A percentile compares a stretch with the other conserved stretches of the same genome.
Evolutionary conservation across 2,797 vertebrate species (phyloP).

Genomic region (Sus cebifrons): DNA sequence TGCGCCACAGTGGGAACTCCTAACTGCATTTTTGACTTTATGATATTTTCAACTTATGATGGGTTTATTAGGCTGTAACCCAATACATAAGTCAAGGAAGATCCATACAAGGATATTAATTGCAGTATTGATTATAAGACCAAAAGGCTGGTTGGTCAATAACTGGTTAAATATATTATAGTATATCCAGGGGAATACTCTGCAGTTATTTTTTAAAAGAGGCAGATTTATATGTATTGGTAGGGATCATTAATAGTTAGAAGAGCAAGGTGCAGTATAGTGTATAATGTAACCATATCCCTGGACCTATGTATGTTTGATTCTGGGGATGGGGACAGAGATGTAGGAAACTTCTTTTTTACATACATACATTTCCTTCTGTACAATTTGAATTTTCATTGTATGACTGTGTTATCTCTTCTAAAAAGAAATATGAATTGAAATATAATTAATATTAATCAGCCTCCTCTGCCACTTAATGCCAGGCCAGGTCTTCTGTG

Average conservation of each 20-base stretch:
- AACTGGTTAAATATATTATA: neutral
- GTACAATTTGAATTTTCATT: slow-evolving; percentile 42
- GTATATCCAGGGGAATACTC: neutral
- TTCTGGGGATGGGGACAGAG: slow-evolving; percentile 30
- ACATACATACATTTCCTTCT: neutral
- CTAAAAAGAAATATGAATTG: slow-evolving; percentile 59
- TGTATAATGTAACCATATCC: slow-evolving; percentile 9
- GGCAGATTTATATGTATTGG: neutral
- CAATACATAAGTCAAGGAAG: neutral
- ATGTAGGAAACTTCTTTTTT: slow-evolving; percentile 52
- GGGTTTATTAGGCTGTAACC: neutral
- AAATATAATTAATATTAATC: slow-evolving; percentile 33
- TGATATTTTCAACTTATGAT: neutral
- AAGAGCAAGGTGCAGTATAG: neutral
- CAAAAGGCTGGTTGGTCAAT: slow-evolving; percentile 9
- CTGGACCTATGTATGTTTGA: neutral
- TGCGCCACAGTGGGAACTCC: too few species aligned
- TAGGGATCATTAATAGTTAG: slow-evolving; percentile 1
- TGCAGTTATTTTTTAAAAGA: slow-evolving; percentile 2
- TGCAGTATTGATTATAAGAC: neutral
- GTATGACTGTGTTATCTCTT: slow-evolving; percentile 40
- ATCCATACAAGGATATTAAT: neutral
- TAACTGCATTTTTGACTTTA: too few species aligned
- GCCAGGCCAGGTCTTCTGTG: slow-evolving; percentile 7
- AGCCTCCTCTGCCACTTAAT: neutral